Evolutionary conservation across 2,797 vertebrate species (phyloP), one percentile per base, ranked within the genome.

Genomic region (Artibeus lituratus): DNA sequence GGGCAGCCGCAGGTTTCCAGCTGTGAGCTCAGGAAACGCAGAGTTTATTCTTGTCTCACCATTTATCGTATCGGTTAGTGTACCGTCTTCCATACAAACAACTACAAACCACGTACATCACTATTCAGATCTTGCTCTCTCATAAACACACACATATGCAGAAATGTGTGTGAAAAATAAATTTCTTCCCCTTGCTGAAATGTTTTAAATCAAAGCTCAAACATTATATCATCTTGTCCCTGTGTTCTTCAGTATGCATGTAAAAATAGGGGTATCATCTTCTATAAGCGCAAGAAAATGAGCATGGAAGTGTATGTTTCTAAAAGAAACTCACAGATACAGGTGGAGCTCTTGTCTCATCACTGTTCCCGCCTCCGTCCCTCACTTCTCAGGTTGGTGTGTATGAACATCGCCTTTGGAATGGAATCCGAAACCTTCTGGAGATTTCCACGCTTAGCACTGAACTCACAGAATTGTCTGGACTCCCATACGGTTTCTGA

Each of bases 191-290:
- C 10, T 73, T 89, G 51, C 62, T 86, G 35, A 85, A 92, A 91
- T 82, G 82, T 67, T 94, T 93, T 62, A 77, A 92, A 65, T 90
- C 6, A 82, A 84, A 77, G 26, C 6, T 49, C 26, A 90, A 88
- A 37, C 10, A 39, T 65, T 29, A 15, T 51, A 37, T 49, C 70
- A 29, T 59, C 92, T 53, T 37, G 80, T n/a, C 37, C 35, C 73
- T 49, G 10, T n/a, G 53, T 49, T 80, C 81, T 91, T 92, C 15
- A 81, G 19, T n/a, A 22, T 3, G 5, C 8, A 47, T 88, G 37
- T 59, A 26, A 62, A 89, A 47, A 47, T 62, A 57, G 11, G 10
- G 42, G 32, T 65, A 59, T 65, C 78, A 47, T 74, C 53, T 93
- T 73, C 72, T 10, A 39, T 44, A 29, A 77, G 37, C 42, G 35